Percentiles rank a stretch among this genome's conserved stretches.
Evolutionary conservation across 2,888 invertebrate genomes (phyloP).

Genomic region (Clepsis dumicolana): DNA sequence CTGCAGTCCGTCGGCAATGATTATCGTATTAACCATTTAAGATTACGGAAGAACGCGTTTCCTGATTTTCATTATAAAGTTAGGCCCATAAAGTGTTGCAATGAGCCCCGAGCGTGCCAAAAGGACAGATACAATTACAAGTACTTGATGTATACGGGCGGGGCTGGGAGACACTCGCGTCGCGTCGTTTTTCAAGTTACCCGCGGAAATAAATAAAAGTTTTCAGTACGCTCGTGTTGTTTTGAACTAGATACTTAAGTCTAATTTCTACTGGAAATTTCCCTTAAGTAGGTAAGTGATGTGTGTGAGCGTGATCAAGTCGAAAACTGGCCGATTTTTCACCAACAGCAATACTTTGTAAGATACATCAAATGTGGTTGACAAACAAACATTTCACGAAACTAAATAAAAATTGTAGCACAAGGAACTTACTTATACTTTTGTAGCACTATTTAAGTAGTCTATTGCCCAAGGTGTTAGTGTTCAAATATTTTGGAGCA

Average conservation of each 20-base stretch:
- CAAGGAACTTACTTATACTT: too few species aligned
- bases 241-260: background rate
- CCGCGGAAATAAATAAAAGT: slow-evolving; percentile 7
- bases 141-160: slow-evolving; percentile 20
- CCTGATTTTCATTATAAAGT: slow-evolving; percentile 42
- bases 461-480: too few species aligned
- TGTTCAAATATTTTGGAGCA: too few species aligned
- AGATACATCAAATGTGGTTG: too few species aligned
- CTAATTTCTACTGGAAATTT: background rate
- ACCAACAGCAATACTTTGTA: too few species aligned
- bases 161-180: background rate
- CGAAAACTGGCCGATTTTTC: background rate
- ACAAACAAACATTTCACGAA: too few species aligned
- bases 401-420: too few species aligned
- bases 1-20: background rate
- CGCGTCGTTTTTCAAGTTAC: slow-evolving; percentile 3
- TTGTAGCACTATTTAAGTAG: too few species aligned
- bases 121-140: slow-evolving; percentile 41
- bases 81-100: slow-evolving; percentile 39
- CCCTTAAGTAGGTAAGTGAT: background rate
- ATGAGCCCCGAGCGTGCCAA: slow-evolving; percentile 38
- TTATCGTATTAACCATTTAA: slow-evolving; percentile 27
- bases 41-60: slow-evolving; percentile 40
- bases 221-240: background rate
- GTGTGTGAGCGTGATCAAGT: background rate